phyloP scores from a whole-genome alignment of 2,797 vertebrate species.

The Tiaroga cobitis region DNA sequence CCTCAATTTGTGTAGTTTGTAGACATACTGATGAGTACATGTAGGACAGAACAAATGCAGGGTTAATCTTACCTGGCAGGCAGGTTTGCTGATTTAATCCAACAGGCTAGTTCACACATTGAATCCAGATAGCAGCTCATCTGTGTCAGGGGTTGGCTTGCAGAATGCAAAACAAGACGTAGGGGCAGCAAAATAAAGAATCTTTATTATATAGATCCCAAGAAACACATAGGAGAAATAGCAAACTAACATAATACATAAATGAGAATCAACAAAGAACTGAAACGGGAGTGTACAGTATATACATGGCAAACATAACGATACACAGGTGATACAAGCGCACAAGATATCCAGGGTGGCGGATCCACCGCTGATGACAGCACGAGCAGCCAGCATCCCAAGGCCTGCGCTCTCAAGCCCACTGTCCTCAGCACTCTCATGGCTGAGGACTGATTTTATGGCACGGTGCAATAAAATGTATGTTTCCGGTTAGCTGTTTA shows the following conservation, averaged over 20 bases:
- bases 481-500: too few species aligned
- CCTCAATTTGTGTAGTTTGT: neutral
- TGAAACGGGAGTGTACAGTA: neutral
- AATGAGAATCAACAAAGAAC: neutral
- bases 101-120: neutral
- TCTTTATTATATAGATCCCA: neutral
- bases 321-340: neutral
- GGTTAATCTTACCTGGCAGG: neutral
- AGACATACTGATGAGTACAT: neutral
- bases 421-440: too few species aligned
- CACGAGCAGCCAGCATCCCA: too few species aligned
- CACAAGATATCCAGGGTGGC: too few species aligned
- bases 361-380: too few species aligned
- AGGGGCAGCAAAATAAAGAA: neutral
- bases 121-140: neutral
- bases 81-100: neutral
- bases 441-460: too few species aligned
- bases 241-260: neutral
- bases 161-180: neutral
- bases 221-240: neutral
- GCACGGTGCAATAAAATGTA: too few species aligned
- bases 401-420: too few species aligned
- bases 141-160: neutral
- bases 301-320: neutral
- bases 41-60: neutral